Conservation (phyloP, 2,888 invertebrate species). For the Drosophila prostipennis region DNA sequence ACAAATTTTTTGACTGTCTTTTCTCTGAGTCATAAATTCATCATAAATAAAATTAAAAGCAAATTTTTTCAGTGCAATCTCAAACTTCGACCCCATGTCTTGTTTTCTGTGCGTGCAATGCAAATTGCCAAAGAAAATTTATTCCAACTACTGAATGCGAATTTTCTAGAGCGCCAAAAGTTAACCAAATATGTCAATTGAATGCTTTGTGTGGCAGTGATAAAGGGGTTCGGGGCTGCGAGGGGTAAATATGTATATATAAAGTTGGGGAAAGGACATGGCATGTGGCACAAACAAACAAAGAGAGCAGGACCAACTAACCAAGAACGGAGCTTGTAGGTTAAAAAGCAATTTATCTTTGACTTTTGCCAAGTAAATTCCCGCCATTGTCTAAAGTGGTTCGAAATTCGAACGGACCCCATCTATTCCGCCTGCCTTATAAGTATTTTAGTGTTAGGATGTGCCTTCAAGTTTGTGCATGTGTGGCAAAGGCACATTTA, state of each 20-base stretch:
- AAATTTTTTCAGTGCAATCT: constrained; percentile 8
- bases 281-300: constrained; percentile 46
- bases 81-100: constrained; percentile 2
- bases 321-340: constrained; percentile 71
- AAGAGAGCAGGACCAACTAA: constrained; percentile 68
- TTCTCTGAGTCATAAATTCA: too few relatives aligned
- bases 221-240: not conserved
- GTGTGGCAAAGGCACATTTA: constrained; percentile 52
- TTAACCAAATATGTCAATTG: constrained; percentile 58
- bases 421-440: not conserved
- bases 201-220: constrained; percentile 44
- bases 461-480: constrained; percentile 3
- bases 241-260: constrained; percentile 1
- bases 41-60: too few relatives aligned
- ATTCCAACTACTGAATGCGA: constrained; percentile 63
- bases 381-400: constrained; percentile 74
- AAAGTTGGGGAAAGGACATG: constrained; percentile 10
- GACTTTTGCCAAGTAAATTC: constrained; percentile 74
- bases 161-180: constrained; percentile 65
- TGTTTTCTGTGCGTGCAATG: constrained; percentile 34
- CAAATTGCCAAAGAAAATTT: constrained; percentile 45
- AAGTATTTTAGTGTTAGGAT: constrained; percentile 31
- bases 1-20: too few relatives aligned
- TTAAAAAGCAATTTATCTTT: constrained; percentile 77
- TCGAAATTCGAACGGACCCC: constrained; percentile 21